A percentile compares a stretch with the other conserved stretches of the same genome.
Evolutionary conservation across 2,797 vertebrate genomes (phyloP).

Genomic region (Alca torda): DNA sequence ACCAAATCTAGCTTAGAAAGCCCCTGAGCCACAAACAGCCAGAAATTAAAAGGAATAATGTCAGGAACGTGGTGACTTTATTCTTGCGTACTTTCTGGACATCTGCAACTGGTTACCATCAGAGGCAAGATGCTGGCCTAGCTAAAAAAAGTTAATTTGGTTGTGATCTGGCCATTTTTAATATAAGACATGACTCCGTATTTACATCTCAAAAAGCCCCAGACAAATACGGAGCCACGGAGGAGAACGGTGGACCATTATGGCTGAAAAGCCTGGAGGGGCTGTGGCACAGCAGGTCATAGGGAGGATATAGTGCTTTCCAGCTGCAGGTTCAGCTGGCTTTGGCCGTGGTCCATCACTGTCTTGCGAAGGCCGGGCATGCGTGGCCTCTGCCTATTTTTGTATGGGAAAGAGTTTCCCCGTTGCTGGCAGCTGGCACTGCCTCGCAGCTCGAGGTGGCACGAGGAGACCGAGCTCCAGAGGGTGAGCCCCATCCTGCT

Average conservation of each 20-base stretch:
- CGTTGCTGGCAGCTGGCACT: not conserved
- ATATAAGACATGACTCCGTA: not conserved
- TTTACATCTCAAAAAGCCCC: not conserved
- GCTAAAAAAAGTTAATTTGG: not conserved
- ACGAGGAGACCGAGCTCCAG: not conserved
- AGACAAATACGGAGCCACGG: not conserved
- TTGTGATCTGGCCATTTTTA: not conserved
- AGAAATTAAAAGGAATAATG: not conserved
- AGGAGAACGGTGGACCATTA: accelerated
- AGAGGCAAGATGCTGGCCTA: not conserved
- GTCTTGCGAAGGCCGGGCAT: not conserved
- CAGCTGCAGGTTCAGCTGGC: not conserved
- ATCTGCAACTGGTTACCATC: not conserved
- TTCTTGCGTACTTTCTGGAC: not conserved
- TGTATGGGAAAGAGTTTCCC: not conserved
- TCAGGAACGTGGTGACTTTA: not conserved
- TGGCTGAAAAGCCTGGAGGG: not conserved
- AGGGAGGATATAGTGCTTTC: not conserved
- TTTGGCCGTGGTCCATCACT: not conserved
- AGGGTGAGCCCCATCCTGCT: not conserved
- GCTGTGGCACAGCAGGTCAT: not conserved
- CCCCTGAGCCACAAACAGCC: not conserved
- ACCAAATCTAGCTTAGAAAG: not conserved
- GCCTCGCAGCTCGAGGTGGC: accelerated
- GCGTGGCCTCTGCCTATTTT: not conserved